Percentiles rank a stretch among this genome's conserved stretches.
These are phyloP conservation scores for Alviniconcha marisindica DNA, from an alignment of 1,140 invertebrate species.

Conservation along the genomic window DNA sequence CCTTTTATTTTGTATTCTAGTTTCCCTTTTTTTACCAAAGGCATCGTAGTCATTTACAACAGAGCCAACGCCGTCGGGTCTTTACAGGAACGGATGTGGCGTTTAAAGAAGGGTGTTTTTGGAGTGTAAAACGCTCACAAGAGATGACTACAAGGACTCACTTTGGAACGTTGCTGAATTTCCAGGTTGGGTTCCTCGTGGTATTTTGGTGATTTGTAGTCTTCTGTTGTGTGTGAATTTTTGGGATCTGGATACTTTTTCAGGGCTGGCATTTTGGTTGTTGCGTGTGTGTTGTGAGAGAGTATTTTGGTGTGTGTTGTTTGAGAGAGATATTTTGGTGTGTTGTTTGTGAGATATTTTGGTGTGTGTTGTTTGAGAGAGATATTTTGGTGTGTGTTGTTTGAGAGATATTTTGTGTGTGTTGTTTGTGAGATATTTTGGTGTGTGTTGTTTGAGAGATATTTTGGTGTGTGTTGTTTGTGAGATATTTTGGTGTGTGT, in stretches of 20 bases:
- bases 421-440: not conserved
- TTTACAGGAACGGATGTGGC: conserved; percentile 60
- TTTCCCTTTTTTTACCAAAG: too few relatives aligned
- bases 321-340: not conserved
- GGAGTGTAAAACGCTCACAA: conserved; percentile 86
- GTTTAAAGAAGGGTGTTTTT: conserved; percentile 80
- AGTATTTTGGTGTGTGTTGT: not conserved
- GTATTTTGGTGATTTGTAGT: too few relatives aligned
- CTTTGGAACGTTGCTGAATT: conserved; percentile 98
- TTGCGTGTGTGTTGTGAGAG: not conserved
- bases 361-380: not conserved
- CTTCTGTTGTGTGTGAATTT: too few relatives aligned
- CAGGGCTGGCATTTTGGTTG: too few relatives aligned
- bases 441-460: too few relatives aligned
- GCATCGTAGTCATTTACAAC: too few relatives aligned
- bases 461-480: too few relatives aligned
- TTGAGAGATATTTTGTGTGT: not conserved
- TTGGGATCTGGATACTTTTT: too few relatives aligned
- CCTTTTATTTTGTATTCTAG: too few relatives aligned
- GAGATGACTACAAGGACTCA: conserved; percentile 93
- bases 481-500: too few relatives aligned
- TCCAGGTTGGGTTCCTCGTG: conserved; percentile 83
- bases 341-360: not conserved
- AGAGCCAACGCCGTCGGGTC: too few relatives aligned
- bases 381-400: not conserved